Evolutionary conservation across 2,888 invertebrate genomes (phyloP), one percentile per base, ranked within the genome.

Genomic region (Leptopilina myrica): DNA sequence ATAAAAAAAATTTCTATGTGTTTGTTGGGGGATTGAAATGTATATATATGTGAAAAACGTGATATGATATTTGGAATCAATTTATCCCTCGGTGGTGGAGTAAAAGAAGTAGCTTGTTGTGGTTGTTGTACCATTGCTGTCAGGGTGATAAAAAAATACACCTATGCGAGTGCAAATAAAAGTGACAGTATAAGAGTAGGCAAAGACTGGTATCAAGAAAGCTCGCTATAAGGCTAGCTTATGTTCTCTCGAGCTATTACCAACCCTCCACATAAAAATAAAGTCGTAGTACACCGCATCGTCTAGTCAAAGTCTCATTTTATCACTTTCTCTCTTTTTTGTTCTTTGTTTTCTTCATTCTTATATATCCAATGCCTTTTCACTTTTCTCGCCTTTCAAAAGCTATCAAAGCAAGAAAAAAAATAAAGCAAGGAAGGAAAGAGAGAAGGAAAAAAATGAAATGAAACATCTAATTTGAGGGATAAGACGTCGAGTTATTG

Each of bases 401-500:
- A 53, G 56, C 15, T 81, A 83, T 77, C 78, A 80, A 73, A 84
- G 43, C 43, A 20, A 33, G 33, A 3, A 79, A 77, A 78, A 79
- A 79, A 77, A 78, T n/a, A n/a, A n/a, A n/a, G n/a, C n/a, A 77
- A 82, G 77, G 73, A 80, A 76, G 76, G 33, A 33, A 33, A 26
- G 26, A 26, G 3, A 79, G 79, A n/a, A n/a, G n/a, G 20, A 20
- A 77, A 78, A 79, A 82, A 76, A 73, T 77, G 78, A 67, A 62
- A 78, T 66, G 86, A 81, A 81, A 84, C 82, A 85, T 85, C 88
- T 88, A 88, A 88, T 88, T 88, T 87, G 85, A 83, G 84, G 87
- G 86, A 87, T 88, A 86, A 88, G 85, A 83, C 87, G 81, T 82
- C 85, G 86, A 87, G 86, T 89, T 89, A 88, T 89, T 87, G 87